Base-by-base conservation (phyloP, 2,888 invertebrate genomes). In the Agrilus mali region DNA sequence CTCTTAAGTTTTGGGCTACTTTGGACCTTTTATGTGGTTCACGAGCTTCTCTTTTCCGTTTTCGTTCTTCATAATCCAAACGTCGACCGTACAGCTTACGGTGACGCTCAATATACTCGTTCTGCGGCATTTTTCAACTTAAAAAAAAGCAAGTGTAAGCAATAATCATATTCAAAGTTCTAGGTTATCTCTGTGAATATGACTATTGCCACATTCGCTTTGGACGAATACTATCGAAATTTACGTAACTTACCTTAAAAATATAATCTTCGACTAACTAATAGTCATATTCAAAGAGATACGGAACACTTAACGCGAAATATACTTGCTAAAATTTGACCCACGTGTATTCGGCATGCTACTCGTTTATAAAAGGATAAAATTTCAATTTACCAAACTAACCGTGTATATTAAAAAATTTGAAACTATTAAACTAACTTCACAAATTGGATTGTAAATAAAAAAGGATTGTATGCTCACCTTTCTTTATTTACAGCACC, bases 71-170 rank as follows among this genome's bases (percentile, higher is more conserved):
- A 80, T 98, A 90, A 73, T 98, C 97, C 49, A 99, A 78, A 49
- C 97, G 80, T 57, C 93, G 79, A 61, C 98, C 98, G 73, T 93
- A 85, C 33, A 97, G 79, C 68, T 97, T 98, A 63, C 88, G 84
- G 68, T 95, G 94, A 50, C 96, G 82, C 60, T 98, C 98, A 71
- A 98, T 97, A 67, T 99, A 94, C 71, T 99, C 98, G 80, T 98
- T 99, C 77, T 98, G 98, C 64, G 95, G 95, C 95, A 93, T 93
- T 41, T 52, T 54, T 47, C 13, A 54, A 53, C 46, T 51, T 50
- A 42, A 50, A 51, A 50, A 50, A 44, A 41, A 50, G 46, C 50
- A 52, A 47, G 46, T 40, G 32, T 39, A 46, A 53, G 50, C 50
- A 50, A 55, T 50, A 49, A 57, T 50, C 65, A 65, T 59, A 66